phyloP scores from a whole-genome alignment of 2,888 invertebrate genomes.

The Chloromyia formosa region DNA sequence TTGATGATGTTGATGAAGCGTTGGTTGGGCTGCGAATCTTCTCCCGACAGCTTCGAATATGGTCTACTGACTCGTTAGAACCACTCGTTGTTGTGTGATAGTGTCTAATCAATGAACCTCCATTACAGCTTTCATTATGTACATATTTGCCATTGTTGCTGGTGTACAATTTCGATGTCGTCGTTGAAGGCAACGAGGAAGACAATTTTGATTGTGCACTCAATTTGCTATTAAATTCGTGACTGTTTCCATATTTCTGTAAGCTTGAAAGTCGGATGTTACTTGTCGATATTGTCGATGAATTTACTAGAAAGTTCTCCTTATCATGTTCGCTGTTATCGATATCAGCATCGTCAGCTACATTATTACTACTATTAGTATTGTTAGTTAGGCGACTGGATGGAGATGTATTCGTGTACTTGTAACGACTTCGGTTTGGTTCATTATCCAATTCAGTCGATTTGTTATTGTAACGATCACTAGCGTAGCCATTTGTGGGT shows the following conservation, averaged over 20 bases:
- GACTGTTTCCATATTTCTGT: conserved; percentile 46
- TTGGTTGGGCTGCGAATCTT: conserved; percentile 13
- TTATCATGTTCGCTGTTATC: conserved; percentile 52
- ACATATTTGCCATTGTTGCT: conserved; percentile 48
- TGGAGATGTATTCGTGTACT: conserved; percentile 7
- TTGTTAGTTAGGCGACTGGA: conserved; percentile 39
- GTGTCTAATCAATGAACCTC: conserved; percentile 45
- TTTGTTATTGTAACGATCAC: conserved; percentile 27
- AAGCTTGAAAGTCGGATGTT: conserved; percentile 1
- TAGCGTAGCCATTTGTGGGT: conserved; percentile 44
- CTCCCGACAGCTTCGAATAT: conserved; percentile 16
- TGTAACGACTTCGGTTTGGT: background rate
- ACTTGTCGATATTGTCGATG: conserved; percentile 38
- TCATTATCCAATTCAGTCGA: conserved; percentile 8
- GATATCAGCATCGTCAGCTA: conserved; percentile 45
- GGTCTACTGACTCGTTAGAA: conserved; percentile 7
- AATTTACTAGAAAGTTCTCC: conserved; percentile 52
- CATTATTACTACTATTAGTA: conserved; percentile 43
- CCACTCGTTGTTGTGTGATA: conserved; percentile 45
- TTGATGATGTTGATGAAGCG: background rate
- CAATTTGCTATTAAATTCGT: conserved; percentile 25
- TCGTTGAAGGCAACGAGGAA: conserved; percentile 42
- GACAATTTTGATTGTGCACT: conserved; percentile 34
- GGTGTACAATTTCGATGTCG: conserved; percentile 55
- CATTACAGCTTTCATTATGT: conserved; percentile 45